Conservation (phyloP, 2,113 vertebrate genomes). For the Semnornis frantzii region DNA sequence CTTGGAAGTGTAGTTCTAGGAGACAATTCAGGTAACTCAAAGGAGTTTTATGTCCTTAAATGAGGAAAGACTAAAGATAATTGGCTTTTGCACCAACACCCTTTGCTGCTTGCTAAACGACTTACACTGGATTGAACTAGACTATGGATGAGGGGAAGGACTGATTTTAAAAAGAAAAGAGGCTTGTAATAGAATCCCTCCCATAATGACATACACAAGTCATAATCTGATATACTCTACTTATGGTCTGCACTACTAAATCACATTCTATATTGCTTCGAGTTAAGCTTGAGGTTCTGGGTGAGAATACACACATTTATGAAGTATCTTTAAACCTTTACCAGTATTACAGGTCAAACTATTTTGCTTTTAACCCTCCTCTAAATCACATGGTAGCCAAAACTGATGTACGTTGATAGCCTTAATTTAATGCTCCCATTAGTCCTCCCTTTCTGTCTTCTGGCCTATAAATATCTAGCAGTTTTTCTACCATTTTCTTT, state of each 20-base stretch:
- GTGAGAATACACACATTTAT: not conserved
- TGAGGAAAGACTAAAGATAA: not conserved
- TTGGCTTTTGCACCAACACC: not conserved
- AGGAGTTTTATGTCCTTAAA: not conserved
- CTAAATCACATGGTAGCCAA: not conserved
- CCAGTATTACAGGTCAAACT: not conserved
- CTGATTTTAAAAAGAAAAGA: slow-evolving; percentile 19
- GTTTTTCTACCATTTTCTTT: slow-evolving; percentile 13
- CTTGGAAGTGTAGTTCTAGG: not conserved
- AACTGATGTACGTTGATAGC: not conserved
- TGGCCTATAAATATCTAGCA: not conserved
- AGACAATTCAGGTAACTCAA: not conserved
- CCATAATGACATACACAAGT: not conserved
- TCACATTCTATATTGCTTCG: not conserved
- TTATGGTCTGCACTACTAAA: not conserved
- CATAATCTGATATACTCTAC: not conserved
- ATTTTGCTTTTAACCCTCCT: not conserved
- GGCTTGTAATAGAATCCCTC: not conserved
- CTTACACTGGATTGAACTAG: not conserved
- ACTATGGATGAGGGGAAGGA: not conserved
- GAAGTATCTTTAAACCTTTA: not conserved
- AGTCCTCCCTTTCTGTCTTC: not conserved
- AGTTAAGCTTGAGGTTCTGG: not conserved
- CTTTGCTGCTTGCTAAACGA: not conserved
- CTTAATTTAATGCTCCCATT: not conserved